These are phyloP conservation scores for Pyrocephalus nanus DNA, from an alignment of 2,797 vertebrate genomes.

Conservation along the genomic window DNA sequence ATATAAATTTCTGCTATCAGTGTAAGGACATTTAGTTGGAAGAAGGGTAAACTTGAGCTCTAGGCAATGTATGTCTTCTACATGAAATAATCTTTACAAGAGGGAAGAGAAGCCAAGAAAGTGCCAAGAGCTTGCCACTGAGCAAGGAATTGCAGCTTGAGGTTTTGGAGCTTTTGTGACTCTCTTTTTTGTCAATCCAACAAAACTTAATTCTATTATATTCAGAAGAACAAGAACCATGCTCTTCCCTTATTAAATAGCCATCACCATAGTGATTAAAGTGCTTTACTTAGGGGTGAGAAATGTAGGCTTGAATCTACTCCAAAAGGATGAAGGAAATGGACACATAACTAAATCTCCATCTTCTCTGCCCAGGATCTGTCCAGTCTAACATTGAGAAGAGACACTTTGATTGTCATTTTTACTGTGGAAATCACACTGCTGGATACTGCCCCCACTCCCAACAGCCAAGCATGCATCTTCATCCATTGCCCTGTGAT, in stretches of 20 bases:
- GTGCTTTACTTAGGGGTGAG: neutral
- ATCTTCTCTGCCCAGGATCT: neutral
- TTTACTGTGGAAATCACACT: neutral
- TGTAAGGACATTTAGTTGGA: neutral
- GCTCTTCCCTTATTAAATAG: neutral
- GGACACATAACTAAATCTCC: neutral
- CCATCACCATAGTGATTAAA: neutral
- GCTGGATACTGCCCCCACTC: rapidly evolving
- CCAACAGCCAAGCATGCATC: neutral
- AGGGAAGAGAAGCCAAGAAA: neutral
- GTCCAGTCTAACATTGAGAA: neutral
- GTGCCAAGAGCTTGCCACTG: neutral
- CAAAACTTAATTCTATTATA: neutral
- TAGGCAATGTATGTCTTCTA: neutral
- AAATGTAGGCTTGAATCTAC: neutral
- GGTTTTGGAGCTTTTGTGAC: neutral
- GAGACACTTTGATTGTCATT: neutral
- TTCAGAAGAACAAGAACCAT: neutral
- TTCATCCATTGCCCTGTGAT: neutral
- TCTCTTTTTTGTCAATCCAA: neutral
- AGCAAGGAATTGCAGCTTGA: neutral
- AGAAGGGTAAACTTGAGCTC: neutral
- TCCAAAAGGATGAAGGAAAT: neutral
- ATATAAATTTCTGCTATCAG: neutral
- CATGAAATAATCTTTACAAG: neutral